phyloP scores from a whole-genome alignment of 2,797 vertebrate genomes.

The Myotis pilosus region DNA sequence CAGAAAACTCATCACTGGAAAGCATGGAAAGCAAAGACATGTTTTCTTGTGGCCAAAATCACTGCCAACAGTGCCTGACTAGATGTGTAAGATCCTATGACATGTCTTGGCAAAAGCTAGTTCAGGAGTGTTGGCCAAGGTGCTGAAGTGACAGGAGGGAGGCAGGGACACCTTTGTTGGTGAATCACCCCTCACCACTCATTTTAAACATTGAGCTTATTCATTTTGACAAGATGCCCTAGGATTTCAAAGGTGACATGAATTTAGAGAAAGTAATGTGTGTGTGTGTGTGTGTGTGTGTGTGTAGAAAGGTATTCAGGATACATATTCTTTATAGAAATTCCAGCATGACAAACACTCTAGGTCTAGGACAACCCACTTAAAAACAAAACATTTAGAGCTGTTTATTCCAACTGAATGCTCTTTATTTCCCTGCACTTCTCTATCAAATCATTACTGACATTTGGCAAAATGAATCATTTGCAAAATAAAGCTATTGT shows the following conservation, averaged over 20 bases:
- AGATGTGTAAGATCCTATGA: slow-evolving; percentile 45
- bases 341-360: neutral
- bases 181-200: neutral
- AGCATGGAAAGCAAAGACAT: neutral
- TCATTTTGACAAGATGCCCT: slow-evolving; percentile 35
- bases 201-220: slow-evolving; percentile 41
- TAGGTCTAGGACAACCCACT: neutral
- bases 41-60: slow-evolving; percentile 46
- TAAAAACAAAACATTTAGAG: neutral
- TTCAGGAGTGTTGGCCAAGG: slow-evolving; percentile 72
- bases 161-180: neutral
- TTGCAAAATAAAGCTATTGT: neutral
- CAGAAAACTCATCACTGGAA: neutral
- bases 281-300: neutral
- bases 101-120: slow-evolving; percentile 60
- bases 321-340: neutral
- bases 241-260: slow-evolving; percentile 14
- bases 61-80: slow-evolving; percentile 53
- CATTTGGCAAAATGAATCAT: neutral
- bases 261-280: neutral
- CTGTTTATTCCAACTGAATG: neutral
- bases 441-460: neutral
- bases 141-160: slow-evolving; percentile 62
- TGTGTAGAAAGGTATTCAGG: neutral
- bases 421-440: neutral